These are phyloP conservation scores for Chrysomallon squamiferum DNA, from an alignment of 1,140 invertebrate species.

Conservation along the genomic window DNA sequence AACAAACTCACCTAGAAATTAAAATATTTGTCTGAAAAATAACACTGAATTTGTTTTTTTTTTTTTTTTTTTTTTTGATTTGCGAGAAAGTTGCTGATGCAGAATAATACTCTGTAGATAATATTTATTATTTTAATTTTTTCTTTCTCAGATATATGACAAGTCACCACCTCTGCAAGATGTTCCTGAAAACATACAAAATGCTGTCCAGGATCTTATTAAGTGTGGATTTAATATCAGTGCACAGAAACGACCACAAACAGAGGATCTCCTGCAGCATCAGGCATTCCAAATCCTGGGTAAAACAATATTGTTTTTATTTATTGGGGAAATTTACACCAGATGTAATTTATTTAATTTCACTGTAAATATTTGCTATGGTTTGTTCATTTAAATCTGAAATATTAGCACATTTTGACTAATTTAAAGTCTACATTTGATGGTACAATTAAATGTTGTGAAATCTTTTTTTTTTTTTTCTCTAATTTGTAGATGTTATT, in stretches of 20 bases:
- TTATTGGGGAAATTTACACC: no score
- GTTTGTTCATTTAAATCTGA: no score
- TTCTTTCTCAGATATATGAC: slow-evolving; percentile 43
- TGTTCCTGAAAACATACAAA: slow-evolving; percentile 38
- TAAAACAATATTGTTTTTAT: no score
- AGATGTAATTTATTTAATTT: no score
- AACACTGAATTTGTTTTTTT: neutral
- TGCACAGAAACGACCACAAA: slow-evolving; percentile 29
- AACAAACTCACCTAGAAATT: neutral
- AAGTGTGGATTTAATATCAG: slow-evolving; percentile 31
- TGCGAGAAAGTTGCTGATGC: neutral
- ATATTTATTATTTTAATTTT: neutral
- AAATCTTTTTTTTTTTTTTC: no score
- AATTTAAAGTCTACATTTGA: no score
- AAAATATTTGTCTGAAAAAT: neutral
- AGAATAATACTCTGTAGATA: neutral
- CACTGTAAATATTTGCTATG: no score
- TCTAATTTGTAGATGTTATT: no score
- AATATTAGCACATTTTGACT: no score
- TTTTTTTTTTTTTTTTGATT: no score
- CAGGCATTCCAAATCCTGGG: slow-evolving; percentile 39
- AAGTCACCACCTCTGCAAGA: slow-evolving; percentile 49
- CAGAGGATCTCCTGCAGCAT: slow-evolving; percentile 37
- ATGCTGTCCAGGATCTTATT: slow-evolving; percentile 36
- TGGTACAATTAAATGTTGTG: no score